Evolutionary conservation across 1,140 invertebrate species (phyloP), one percentile per base, ranked within the genome.

Genomic region (Chrysopa pallens): DNA sequence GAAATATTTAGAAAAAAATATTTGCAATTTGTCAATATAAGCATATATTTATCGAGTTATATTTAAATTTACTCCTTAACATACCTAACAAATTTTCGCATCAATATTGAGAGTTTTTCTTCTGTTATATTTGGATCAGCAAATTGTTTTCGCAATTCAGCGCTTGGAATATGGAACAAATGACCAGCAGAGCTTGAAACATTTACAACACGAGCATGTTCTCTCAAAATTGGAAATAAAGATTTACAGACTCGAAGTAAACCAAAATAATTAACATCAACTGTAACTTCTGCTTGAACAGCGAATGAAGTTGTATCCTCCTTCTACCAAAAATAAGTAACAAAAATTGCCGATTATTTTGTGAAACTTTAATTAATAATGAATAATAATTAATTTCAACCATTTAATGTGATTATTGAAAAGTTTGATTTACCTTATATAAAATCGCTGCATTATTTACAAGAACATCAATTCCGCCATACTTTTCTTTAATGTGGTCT

Each of bases 391-490:
- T n/a, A n/a, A n/a, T n/a, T n/a, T n/a, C n/a, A n/a, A n/a, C n/a
- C n/a, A n/a, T n/a, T n/a, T n/a, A n/a, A n/a, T n/a, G n/a, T n/a
- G n/a, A n/a, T 8, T 42, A 46, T 39, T 11, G 8, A 6, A 11
- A 37, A 14, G 13, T 40, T 9, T n/a, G 9, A 39, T 8, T 46
- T 49, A 63, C 71, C 55, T 73, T 79, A 53, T 73, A 86, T 4
- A 79, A 77, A 42, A 88, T 86, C 0, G 74, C 85, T n/a, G n/a
- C n/a, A n/a, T n/a, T n/a, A n/a, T n/a, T n/a, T n/a, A n/a, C n/a
- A n/a, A n/a, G n/a, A n/a, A 90, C 50, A 66, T 91, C 84, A 2
- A 91, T 57, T 1, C 83, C 80, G 8, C 72, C 75, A 58, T 89
- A 70, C 14, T 68, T 72, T 23, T 68, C 52, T 52, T 74, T 63